These are phyloP conservation scores for Pavo muticus DNA, from an alignment of 2,113 vertebrate genomes.

Conservation along the genomic window DNA sequence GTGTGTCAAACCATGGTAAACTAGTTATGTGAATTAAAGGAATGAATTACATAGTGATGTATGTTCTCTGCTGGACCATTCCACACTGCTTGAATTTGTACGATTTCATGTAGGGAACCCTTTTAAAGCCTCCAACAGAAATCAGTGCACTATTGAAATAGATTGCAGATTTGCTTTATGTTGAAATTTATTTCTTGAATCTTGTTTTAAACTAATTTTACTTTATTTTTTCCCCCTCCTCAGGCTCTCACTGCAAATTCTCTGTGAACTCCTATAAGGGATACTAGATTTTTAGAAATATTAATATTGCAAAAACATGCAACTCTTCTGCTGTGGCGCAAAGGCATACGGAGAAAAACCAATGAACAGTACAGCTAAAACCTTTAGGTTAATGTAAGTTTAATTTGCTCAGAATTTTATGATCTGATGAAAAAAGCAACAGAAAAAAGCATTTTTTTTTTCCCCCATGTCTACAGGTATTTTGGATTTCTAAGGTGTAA, in stretches of 20 bases:
- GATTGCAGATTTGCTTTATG: neutral
- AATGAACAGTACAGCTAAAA: conserved; percentile 35
- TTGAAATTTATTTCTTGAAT: conserved; percentile 25
- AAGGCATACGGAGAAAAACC: conserved; percentile 11
- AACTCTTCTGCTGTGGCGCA: conserved; percentile 46
- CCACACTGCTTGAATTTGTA: neutral
- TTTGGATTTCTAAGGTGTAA: neutral
- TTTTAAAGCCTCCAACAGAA: neutral
- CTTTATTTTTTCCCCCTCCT: neutral
- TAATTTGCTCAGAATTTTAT: conserved; percentile 53
- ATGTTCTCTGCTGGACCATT: neutral
- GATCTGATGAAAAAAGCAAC: conserved; percentile 19
- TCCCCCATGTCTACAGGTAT: neutral
- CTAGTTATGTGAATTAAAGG: neutral
- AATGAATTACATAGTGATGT: neutral
- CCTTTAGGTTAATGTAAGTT: conserved; percentile 44
- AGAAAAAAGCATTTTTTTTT: neutral
- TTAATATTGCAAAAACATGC: conserved; percentile 54
- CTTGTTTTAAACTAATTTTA: neutral
- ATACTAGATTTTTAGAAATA: conserved; percentile 64
- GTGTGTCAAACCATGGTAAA: neutral
- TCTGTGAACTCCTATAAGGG: conserved; percentile 17
- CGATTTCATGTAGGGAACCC: conserved; percentile 5
- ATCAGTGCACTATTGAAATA: neutral
- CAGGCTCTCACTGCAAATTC: neutral